A percentile compares a stretch with the other conserved stretches of the same genome.
phyloP scores from a whole-genome alignment of 2,797 vertebrate genomes.

The Tokudaia tokunoshimensis region DNA sequence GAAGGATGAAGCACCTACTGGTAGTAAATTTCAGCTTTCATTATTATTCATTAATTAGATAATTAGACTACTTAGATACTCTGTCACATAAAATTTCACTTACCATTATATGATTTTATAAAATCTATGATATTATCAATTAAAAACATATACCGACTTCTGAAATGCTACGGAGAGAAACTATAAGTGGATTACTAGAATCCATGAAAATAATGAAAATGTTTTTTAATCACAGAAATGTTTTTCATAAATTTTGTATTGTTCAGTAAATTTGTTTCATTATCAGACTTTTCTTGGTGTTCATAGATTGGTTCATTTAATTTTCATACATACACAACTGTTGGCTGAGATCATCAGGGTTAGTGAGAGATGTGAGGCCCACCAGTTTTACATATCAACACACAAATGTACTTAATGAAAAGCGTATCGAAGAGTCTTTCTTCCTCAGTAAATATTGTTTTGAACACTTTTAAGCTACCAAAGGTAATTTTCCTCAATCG shows the following conservation, averaged over 20 bases:
- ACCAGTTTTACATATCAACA: too few species aligned
- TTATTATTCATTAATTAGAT: background rate
- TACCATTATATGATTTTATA: background rate
- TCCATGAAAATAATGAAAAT: background rate
- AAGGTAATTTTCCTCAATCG: background rate
- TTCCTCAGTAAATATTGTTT: background rate
- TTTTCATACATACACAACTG: background rate
- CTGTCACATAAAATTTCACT: background rate
- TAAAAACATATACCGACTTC: background rate
- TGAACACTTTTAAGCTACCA: background rate
- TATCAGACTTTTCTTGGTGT: background rate
- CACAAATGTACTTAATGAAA: background rate
- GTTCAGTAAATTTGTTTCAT: background rate
- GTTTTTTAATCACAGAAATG: background rate
- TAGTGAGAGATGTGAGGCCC: background rate
- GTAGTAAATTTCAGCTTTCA: background rate
- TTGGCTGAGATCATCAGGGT: background rate
- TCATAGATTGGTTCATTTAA: background rate
- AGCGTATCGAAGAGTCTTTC: too few species aligned
- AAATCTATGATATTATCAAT: background rate
- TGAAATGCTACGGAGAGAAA: background rate
- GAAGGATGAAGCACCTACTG: fast-evolving
- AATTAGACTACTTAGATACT: background rate
- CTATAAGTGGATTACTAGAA: background rate
- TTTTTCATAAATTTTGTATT: background rate